A percentile compares a stretch with the other conserved stretches of the same genome.
These are phyloP conservation scores for Hetaerina titia DNA, from an alignment of 2,888 invertebrate genomes.

Conservation along the genomic window DNA sequence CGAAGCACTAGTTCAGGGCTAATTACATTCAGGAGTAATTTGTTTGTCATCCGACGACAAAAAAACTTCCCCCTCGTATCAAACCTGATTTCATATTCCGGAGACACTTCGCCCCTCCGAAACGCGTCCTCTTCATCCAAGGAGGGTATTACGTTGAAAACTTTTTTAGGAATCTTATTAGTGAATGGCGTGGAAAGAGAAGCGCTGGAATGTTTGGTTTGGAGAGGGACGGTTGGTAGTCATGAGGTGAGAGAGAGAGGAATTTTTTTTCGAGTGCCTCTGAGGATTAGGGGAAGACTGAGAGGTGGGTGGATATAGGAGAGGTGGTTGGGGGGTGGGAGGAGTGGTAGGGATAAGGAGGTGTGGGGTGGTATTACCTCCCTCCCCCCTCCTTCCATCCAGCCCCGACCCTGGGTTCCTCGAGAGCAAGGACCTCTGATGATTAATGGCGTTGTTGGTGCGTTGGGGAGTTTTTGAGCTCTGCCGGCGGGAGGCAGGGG, in stretches of 20 bases:
- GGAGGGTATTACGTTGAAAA: background rate
- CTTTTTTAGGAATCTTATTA: background rate
- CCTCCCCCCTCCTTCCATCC: background rate
- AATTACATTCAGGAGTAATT: too few species aligned
- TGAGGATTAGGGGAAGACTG: background rate
- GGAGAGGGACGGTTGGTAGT: background rate
- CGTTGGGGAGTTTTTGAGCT: background rate
- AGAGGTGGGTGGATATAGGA: background rate
- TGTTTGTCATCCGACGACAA: too few species aligned
- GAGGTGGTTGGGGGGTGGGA: background rate
- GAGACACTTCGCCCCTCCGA: background rate
- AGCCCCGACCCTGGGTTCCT: background rate
- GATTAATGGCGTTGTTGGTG: slow-evolving; percentile 46
- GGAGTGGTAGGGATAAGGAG: background rate
- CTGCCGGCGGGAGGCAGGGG: background rate
- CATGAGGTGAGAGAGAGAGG: background rate
- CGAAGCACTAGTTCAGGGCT: too few species aligned
- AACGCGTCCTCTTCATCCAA: background rate
- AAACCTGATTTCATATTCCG: too few species aligned
- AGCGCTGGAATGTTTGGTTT: background rate
- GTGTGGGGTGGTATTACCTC: background rate
- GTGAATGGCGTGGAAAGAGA: background rate
- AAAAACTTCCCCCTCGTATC: too few species aligned
- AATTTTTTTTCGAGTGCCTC: background rate
- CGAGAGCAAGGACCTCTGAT: slow-evolving; percentile 30